These are phyloP conservation scores for Perca fluviatilis DNA, from an alignment of 2,113 vertebrate genomes.

Conservation along the genomic window DNA sequence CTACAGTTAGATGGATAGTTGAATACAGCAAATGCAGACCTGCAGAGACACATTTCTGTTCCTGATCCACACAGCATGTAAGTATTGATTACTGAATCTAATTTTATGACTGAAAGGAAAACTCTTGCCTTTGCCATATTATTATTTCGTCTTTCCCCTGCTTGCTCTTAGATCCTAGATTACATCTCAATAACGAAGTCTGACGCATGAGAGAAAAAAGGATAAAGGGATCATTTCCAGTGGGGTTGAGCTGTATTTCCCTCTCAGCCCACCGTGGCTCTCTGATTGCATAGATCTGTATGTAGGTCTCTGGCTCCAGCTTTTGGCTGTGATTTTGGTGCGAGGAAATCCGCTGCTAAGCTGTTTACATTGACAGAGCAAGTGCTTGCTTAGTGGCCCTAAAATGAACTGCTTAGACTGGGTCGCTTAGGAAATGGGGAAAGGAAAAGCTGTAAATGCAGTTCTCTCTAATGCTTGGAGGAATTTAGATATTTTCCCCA, in stretches of 20 bases:
- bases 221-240: constrained; percentile 11
- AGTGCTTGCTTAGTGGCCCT: constrained; percentile 23
- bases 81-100: constrained; percentile 18
- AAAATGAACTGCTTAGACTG: constrained; percentile 39
- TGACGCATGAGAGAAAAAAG: constrained; percentile 20
- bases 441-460: constrained; percentile 13
- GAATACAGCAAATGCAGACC: constrained; percentile 14
- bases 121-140: background rate
- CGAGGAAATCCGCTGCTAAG: constrained; percentile 49
- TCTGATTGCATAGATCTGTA: constrained; percentile 39
- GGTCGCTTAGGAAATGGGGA: constrained; percentile 6
- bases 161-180: constrained; percentile 17
- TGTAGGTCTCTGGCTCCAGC: constrained; percentile 35
- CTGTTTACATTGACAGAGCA: constrained; percentile 53
- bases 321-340: constrained; percentile 32
- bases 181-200: constrained; percentile 8
- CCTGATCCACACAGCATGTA: constrained; percentile 7
- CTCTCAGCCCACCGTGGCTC: constrained; percentile 13
- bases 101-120: constrained; percentile 15
- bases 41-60: constrained; percentile 22
- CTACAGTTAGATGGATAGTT: background rate
- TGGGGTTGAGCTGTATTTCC: constrained; percentile 17
- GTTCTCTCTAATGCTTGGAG: background rate
- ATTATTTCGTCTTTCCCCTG: background rate
- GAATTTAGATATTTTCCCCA: background rate